Evolutionary conservation across 2,888 invertebrate species (phyloP), one percentile per base, ranked within the genome.

Genomic region (Drosophila nr. perissopoda): DNA sequence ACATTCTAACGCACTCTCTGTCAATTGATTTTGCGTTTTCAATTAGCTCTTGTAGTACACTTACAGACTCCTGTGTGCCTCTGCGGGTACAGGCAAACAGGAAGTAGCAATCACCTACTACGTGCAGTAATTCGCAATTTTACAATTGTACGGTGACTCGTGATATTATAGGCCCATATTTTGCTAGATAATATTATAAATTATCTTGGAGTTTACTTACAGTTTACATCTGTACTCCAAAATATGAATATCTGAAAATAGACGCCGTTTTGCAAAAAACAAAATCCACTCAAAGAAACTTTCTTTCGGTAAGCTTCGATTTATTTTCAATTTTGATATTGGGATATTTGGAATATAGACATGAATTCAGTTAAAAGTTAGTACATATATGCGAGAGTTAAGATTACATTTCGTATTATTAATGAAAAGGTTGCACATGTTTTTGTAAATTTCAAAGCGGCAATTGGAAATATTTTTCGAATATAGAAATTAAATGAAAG

Each of bases 1-100:
- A 70, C 34, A 60, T 53, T 34, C 13, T 57, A 67, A 36, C n/a
- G 16, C 33, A 46, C 25, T n/a, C 2, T 4, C 36, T 25, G 33
- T 31, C 33, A 56, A 40, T 56, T 56, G 36, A 56, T 56, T n/a
- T 56, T 7, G 36, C 7, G 13, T 54, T 46, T 46, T 8, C 42
- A 42, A 42, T 42, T 42, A n/a, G 42, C n/a, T 11, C 42, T 42
- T 21, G 42, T 10, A 5, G 10, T n/a, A 10, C n/a, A n/a, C 46
- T 46, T 21, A 4, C 16, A 16, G 8, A 46, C 46, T 25, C 1
- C 46, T 16, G 46, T 4, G 25, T 46, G 16, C 21, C 21, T 33
- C 33, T 33, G 33, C 0, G 33, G 33, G 33, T 10, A 46, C 7
- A 16, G 21, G 46, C 46, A 21, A 46, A 21, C 21, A 38, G 18